phyloP scores from a whole-genome alignment of 2,888 invertebrate species.

The Sisyra terminalis region DNA sequence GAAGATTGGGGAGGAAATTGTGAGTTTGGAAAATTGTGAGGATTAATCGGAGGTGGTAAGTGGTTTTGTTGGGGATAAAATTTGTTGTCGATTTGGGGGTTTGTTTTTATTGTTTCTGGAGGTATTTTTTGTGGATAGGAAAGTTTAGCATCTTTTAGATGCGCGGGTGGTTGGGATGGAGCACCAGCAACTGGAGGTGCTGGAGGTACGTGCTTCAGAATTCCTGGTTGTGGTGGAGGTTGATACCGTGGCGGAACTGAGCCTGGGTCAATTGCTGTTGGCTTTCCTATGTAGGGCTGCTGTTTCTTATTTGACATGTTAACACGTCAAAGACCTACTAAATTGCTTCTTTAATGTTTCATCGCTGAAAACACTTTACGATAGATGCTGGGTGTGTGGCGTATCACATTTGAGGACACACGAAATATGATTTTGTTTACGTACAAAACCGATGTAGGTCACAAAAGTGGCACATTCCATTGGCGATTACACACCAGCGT shows the following conservation, averaged over 20 bases:
- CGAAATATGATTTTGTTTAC: too few species aligned
- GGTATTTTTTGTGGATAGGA: conserved; percentile 21
- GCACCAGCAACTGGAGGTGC: conserved; percentile 32
- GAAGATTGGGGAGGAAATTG: conserved; percentile 11
- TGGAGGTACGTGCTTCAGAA: conserved; percentile 35
- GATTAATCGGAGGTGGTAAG: background rate
- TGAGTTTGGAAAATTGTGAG: conserved; percentile 10
- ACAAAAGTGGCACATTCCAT: conserved; percentile 19
- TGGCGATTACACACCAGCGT: conserved; percentile 5
- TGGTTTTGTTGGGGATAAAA: conserved; percentile 8
- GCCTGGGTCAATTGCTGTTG: conserved; percentile 18
- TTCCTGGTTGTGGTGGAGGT: conserved; percentile 56
- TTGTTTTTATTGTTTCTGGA: background rate
- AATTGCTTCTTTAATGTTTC: conserved; percentile 4
- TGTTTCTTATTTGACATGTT: conserved; percentile 28
- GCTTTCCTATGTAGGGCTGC: conserved; percentile 22
- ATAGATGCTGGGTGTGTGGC: too few species aligned
- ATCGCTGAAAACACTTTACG: conserved; percentile 1
- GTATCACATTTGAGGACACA: too few species aligned
- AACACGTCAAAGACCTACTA: conserved; percentile 8
- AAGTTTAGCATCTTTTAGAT: conserved; percentile 21
- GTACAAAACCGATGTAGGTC: conserved; percentile 16
- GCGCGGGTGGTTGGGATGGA: conserved; percentile 19
- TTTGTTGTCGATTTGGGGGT: conserved; percentile 6
- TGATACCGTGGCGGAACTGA: conserved; percentile 56